phyloP scores from a whole-genome alignment of 2,888 invertebrate genomes.

The Nezara viridula region DNA sequence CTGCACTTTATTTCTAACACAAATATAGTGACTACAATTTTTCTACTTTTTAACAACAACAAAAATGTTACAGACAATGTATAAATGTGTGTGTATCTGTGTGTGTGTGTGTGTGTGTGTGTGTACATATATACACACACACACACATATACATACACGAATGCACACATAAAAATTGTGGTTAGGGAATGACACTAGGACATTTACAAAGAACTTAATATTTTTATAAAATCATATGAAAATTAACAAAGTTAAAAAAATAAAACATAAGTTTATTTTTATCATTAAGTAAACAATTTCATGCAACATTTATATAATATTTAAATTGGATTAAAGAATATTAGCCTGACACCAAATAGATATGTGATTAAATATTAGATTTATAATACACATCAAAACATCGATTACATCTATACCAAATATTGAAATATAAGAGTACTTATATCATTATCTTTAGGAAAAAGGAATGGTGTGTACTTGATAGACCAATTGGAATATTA shows the following conservation, averaged over 20 bases:
- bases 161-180: not conserved
- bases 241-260: not conserved
- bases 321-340: not conserved
- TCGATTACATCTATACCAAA: conserved; percentile 30
- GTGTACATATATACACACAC: not conserved
- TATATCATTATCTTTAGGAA: conserved; percentile 11
- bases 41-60: not conserved
- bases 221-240: not conserved
- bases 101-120: too few species aligned
- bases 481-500: not conserved
- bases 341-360: not conserved
- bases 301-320: conserved; percentile 20
- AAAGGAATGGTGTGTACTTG: not conserved
- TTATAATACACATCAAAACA: conserved; percentile 21
- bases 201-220: conserved; percentile 33
- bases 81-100: not conserved
- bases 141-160: not conserved
- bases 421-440: conserved; percentile 11
- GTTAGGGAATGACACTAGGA: conserved; percentile 5
- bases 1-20: conserved; percentile 44
- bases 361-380: conserved; percentile 2
- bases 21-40: conserved; percentile 11
- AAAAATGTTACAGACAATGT: not conserved
- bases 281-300: not conserved
- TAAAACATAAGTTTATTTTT: too few species aligned